Base-by-base conservation (phyloP, 2,888 invertebrate genomes). In the Eupithecia tripunctaria region DNA sequence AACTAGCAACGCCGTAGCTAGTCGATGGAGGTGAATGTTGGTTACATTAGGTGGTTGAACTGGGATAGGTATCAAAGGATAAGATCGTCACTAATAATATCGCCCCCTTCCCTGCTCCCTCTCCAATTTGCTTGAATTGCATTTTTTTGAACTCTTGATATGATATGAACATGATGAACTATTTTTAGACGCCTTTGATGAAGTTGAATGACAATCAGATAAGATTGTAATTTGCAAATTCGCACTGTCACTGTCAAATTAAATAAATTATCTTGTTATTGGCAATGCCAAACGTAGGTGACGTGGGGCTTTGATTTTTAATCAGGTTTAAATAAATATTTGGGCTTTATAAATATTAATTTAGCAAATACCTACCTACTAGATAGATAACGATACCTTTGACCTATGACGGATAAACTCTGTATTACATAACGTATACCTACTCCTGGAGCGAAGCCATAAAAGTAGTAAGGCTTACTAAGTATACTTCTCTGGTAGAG, bases 11-110 rank as follows among this genome's bases (percentile, higher is more conserved):
- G 18, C 47, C 15, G 29, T 60, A 60, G 60, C 56, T 62, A 65
- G 56, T 71, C 62, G 71, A 65, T 70, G 64, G 63, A 72, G 32
- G 14, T 63, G 38, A 47, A 56, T 56, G 25, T 63, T 63, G 18
- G n/a, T 36, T 63, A n/a, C 18, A n/a, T n/a, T 62, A 36, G 62
- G 36, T 36, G 62, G 21, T 63, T 63, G 56, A 25, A 25, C 56
- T 56, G 15, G 1, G 36, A 32, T 63, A 32, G 62, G 36, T n/a
- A 29, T 29, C 27, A 59, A 62, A 32, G 36, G 12, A 18, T 29
- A 63, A 12, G n/a, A 32, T 63, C 18, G 32, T n/a, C 18, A 27
- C 25, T 8, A 21, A 21, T 21, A 51, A 21, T 43, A 1, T n/a
- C n/a, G 6, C 43, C 2, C n/a, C n/a, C n/a, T n/a, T n/a, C n/a